phyloP scores from a whole-genome alignment of 2,797 vertebrate species.

The Arctocebus calabarensis region DNA sequence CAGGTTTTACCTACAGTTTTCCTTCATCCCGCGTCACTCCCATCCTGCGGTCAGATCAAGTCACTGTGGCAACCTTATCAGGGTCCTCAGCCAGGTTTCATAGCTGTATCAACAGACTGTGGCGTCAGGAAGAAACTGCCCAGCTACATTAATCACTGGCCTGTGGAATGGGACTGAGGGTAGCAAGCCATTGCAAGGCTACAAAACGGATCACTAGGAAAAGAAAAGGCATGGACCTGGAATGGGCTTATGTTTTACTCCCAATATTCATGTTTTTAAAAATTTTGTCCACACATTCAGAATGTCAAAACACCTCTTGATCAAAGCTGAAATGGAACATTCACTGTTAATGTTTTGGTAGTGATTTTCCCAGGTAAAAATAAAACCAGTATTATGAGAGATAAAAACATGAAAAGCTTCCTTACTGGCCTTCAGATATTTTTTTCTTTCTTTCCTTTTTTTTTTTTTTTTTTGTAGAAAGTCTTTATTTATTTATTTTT shows the following conservation, averaged over 20 bases:
- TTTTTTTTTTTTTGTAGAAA: too few relatives aligned
- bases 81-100: conserved; percentile 12
- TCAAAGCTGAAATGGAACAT: neutral
- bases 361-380: conserved; percentile 10
- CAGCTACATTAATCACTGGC: conserved; percentile 39
- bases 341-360: conserved; percentile 1
- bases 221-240: neutral
- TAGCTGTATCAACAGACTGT: conserved; percentile 44
- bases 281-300: conserved; percentile 4
- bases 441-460: too few relatives aligned
- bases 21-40: conserved; percentile 1
- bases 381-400: neutral
- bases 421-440: neutral
- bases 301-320: neutral
- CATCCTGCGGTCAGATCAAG: conserved; percentile 15
- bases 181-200: neutral
- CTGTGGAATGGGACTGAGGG: neutral
- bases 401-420: neutral
- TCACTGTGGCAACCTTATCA: conserved; percentile 67
- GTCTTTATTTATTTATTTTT: too few relatives aligned
- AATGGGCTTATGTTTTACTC: neutral
- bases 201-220: neutral
- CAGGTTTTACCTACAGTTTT: conserved; percentile 54
- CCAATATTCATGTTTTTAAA: neutral
- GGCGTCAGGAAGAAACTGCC: conserved; percentile 52